Evolutionary conservation across 2,888 invertebrate species (phyloP).

Genomic region (Ectobius pallidus): DNA sequence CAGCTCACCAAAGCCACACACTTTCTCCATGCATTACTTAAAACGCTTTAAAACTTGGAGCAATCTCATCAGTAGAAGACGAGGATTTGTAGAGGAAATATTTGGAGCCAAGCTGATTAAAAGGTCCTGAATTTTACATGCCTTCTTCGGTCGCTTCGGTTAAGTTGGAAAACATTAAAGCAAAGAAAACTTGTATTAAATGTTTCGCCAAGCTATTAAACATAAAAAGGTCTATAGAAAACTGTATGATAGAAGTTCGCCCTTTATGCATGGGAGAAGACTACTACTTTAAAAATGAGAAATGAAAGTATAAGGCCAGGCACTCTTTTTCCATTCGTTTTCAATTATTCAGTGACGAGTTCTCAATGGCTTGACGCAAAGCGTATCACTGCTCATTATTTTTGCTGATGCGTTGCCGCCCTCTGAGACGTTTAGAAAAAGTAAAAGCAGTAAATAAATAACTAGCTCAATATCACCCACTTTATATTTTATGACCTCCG

Average conservation of each 20-base stretch:
- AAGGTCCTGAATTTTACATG: constrained; percentile 26
- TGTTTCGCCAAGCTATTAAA: neutral
- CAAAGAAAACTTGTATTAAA: neutral
- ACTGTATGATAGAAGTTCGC: neutral
- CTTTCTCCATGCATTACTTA: constrained; percentile 5
- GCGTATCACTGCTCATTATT: too few species aligned
- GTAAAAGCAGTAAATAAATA: too few species aligned
- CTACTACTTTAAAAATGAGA: too few species aligned
- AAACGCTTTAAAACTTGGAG: neutral
- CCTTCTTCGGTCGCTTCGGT: neutral
- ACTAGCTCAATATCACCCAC: too few species aligned
- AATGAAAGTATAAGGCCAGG: too few species aligned
- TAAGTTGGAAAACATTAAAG: constrained; percentile 11
- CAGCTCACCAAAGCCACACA: neutral
- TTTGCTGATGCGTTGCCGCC: too few species aligned
- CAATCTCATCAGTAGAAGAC: constrained; percentile 3
- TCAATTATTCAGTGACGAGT: too few species aligned
- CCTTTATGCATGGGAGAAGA: too few species aligned
- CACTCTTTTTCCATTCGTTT: too few species aligned
- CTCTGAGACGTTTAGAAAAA: too few species aligned
- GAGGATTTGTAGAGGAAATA: constrained; percentile 10
- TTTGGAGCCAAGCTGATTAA: constrained; percentile 24
- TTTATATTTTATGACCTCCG: too few species aligned
- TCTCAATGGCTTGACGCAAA: too few species aligned
- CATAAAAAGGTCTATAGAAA: neutral